Conservation (phyloP, 2,888 invertebrate species). For the Ypsolopha sequella region DNA sequence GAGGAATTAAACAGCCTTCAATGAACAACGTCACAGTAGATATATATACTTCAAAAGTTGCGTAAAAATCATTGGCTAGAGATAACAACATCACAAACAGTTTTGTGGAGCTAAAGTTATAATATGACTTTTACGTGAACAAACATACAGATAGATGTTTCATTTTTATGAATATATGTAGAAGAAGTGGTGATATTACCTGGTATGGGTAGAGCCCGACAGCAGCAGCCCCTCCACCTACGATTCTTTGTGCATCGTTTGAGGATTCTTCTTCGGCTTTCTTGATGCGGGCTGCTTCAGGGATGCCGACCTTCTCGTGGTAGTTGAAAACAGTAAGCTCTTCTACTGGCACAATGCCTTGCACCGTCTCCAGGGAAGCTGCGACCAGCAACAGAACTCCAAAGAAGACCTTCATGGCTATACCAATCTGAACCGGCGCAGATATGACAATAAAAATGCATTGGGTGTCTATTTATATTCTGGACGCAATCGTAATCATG, state of each 20-base stretch:
- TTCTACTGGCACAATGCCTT: not conserved
- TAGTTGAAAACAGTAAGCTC: conserved; percentile 4
- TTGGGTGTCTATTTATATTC: not conserved
- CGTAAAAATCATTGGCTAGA: not conserved
- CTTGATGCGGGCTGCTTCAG: conserved; percentile 1
- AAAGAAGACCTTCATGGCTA: conserved; percentile 3
- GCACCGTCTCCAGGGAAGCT: not conserved
- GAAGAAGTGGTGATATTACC: not conserved
- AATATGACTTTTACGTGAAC: too few species aligned
- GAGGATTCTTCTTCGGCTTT: not conserved
- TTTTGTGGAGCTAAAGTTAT: not conserved
- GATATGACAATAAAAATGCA: not conserved
- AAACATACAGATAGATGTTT: not conserved
- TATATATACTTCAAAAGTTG: not conserved
- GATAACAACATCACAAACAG: not conserved
- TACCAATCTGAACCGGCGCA: too few species aligned
- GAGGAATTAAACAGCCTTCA: not conserved
- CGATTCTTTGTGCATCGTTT: not conserved
- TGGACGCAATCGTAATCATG: not conserved
- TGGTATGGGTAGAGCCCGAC: not conserved
- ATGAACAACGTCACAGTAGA: not conserved
- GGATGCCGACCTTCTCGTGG: conserved; percentile 2
- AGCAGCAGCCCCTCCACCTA: not conserved
- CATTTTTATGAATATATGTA: not conserved
- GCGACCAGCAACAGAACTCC: conserved; percentile 1